Evolutionary conservation across 2,888 invertebrate species (phyloP), one percentile per base, ranked within the genome.

Genomic region (Aricia artaxerxes): DNA sequence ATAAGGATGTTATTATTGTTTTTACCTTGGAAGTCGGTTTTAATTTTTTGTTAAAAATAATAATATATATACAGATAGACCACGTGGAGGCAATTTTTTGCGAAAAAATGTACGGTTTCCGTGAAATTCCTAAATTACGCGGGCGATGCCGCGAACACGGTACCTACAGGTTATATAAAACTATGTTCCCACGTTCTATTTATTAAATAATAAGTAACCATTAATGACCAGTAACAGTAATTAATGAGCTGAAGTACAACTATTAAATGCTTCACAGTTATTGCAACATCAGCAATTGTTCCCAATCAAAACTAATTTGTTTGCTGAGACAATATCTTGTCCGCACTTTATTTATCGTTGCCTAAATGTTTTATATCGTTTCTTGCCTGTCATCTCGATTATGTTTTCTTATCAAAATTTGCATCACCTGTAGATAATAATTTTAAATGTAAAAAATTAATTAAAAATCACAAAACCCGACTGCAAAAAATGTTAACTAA

Each of bases 241-340:
- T 13, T 69, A 69, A 69, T 69, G 11, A 13, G 16, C 35, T 16
- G 38, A 31, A 64, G 9, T 44, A 64, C 31, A 64, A 31, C 31
- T 9, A 64, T 31, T 60, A 60, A n/a, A n/a, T 64, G 31, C 35
- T 69, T 69, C 31, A 69, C 35, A 69, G 64, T 9, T 31, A 35
- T 69, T 69, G 35, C 69, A 38, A 69, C 69, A 69, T 69, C 35
- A 38, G 16, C 69, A 69, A 69, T 69, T 69, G 69, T 13, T 35
- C 1, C 69, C 69, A 69, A 35, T 69, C 35, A 69, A 69, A 0
- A 35, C 13, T 69, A 69, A 69, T 69, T 69, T 38, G 35, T 69
- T 38, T 69, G 69, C 35, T 69, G 35, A 69, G 69, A 69, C 69
- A 5, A 38, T 69, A 16, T 69, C 31, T 64, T 31, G 31, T 64